Evolutionary conservation across 2,113 vertebrate species (phyloP).

Genomic region (Parus major): DNA sequence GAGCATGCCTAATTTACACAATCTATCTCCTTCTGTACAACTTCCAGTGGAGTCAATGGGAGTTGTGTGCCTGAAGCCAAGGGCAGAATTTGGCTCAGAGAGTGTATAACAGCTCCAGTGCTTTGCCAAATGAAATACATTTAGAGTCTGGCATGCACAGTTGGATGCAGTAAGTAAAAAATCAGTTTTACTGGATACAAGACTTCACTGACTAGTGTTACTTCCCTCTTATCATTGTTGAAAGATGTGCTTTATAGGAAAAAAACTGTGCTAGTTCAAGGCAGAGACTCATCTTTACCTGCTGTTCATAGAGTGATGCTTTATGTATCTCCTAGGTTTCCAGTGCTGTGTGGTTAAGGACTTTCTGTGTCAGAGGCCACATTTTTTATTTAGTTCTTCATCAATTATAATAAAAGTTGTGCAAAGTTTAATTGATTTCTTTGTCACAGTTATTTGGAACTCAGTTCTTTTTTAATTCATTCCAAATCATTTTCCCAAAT

Average conservation of each 20-base stretch:
- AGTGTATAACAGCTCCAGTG: slow-evolving; percentile 28
- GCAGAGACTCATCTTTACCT: not conserved
- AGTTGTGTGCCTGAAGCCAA: slow-evolving; percentile 55
- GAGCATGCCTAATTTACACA: slow-evolving; percentile 46
- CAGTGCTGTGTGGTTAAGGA: not conserved
- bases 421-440: not conserved
- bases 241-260: slow-evolving; percentile 15
- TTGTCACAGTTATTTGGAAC: not conserved
- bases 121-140: slow-evolving; percentile 67
- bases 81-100: slow-evolving; percentile 54
- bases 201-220: not conserved
- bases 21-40: slow-evolving; percentile 34
- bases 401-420: not conserved
- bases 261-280: slow-evolving; percentile 11
- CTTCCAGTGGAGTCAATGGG: slow-evolving; percentile 53
- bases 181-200: slow-evolving; percentile 42
- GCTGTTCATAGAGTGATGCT: not conserved
- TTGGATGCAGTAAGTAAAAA: slow-evolving; percentile 55
- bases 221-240: slow-evolving; percentile 24
- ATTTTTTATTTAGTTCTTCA: not conserved
- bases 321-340: not conserved
- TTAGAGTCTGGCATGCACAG: slow-evolving; percentile 64
- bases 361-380: not conserved
- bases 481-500: not conserved
- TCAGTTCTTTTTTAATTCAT: not conserved